A percentile compares a stretch with the other conserved stretches of the same genome.
Conservation (phyloP, 1,140 invertebrate genomes). For the Papilio machaon region DNA sequence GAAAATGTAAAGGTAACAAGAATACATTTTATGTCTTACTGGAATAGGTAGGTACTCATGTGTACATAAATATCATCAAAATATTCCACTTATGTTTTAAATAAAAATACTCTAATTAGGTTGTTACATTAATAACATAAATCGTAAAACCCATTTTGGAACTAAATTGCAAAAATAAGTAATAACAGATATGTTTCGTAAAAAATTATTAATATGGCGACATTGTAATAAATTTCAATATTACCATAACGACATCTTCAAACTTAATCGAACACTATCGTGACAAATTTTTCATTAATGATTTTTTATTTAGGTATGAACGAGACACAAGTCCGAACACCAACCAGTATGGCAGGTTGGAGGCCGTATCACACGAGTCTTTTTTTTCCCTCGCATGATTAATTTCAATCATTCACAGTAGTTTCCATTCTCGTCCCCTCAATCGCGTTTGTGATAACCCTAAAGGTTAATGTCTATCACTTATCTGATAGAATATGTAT, state of each 20-base stretch:
- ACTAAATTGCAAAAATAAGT: slow-evolving; percentile 11
- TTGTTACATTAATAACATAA: background rate
- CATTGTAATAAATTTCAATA: slow-evolving; percentile 3
- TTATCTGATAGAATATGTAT: slow-evolving; percentile 35
- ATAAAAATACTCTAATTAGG: background rate
- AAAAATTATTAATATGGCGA: slow-evolving; percentile 2
- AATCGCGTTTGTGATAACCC: slow-evolving; percentile 32
- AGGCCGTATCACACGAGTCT: slow-evolving; percentile 18
- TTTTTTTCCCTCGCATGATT: slow-evolving; percentile 37
- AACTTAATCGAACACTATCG: slow-evolving; percentile 20
- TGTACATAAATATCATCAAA: background rate
- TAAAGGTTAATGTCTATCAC: slow-evolving; percentile 31
- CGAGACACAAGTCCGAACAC: slow-evolving; percentile 27
- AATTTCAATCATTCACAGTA: slow-evolving; percentile 39
- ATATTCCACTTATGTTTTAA: background rate
- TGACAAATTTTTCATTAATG: slow-evolving; percentile 38
- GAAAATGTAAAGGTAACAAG: background rate
- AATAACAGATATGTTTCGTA: background rate
- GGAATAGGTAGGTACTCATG: background rate
- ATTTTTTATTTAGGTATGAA: slow-evolving; percentile 29
- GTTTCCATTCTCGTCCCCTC: slow-evolving; percentile 33
- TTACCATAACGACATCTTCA: slow-evolving; percentile 16
- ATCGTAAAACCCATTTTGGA: background rate
- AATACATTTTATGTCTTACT: background rate
- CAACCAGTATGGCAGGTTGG: slow-evolving; percentile 36